Conservation (phyloP, 2,113 vertebrate species). For the Anolis sagrei region DNA sequence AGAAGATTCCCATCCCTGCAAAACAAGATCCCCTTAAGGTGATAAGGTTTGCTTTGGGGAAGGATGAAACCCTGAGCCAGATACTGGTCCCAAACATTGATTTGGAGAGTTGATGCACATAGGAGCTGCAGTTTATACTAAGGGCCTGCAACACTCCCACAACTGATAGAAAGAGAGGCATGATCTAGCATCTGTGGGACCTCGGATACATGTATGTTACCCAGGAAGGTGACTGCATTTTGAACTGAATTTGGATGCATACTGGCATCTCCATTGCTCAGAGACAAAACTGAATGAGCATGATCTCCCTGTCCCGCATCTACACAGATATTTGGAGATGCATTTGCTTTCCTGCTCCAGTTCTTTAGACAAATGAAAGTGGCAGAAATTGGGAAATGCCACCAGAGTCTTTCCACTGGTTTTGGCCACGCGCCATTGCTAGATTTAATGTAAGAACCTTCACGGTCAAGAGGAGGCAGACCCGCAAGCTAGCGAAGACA, state of each 20-base stretch:
- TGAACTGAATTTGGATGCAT: background rate
- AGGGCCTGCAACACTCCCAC: too few species aligned
- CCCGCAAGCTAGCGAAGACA: background rate
- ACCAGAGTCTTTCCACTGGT: background rate
- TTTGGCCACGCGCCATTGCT: background rate
- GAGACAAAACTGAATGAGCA: background rate
- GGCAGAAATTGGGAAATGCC: background rate
- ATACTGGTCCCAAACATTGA: too few species aligned
- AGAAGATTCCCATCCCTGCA: too few species aligned
- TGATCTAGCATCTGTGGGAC: background rate
- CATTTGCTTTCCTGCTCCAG: background rate
- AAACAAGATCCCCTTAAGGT: background rate
- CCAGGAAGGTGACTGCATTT: background rate
- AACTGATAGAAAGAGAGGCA: too few species aligned
- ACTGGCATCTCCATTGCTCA: too few species aligned
- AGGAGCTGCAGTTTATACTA: too few species aligned
- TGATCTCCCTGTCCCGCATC: too few species aligned
- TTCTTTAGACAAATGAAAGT: background rate
- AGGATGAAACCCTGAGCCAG: background rate
- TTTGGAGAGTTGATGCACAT: too few species aligned
- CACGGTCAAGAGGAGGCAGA: background rate
- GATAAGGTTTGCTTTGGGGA: background rate
- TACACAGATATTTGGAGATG: background rate
- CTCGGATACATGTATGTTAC: background rate
- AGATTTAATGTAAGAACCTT: background rate